A percentile compares a stretch with the other conserved stretches of the same genome.
phyloP scores from a whole-genome alignment of 1,140 invertebrate species.

The Caenorhabditis inopinata region DNA sequence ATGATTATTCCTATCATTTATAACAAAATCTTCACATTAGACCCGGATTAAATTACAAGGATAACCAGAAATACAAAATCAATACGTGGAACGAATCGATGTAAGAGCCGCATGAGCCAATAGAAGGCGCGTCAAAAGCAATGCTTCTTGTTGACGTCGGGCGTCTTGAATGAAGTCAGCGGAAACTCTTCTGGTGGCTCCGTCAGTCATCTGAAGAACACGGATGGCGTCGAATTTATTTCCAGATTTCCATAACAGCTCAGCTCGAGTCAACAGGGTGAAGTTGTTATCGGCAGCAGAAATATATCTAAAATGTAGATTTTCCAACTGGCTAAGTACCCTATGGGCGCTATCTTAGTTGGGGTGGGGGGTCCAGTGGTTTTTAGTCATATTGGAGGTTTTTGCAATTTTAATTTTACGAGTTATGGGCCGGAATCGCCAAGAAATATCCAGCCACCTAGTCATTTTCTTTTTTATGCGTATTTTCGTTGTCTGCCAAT shows the following conservation, averaged over 20 bases:
- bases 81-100: conserved; percentile 62
- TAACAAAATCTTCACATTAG: too few species aligned
- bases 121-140: conserved; percentile 81
- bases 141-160: conserved; percentile 68
- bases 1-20: too few species aligned
- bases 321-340: too few species aligned
- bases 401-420: too few species aligned
- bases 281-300: neutral
- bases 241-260: neutral
- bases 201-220: conserved; percentile 19
- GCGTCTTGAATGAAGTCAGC: conserved; percentile 39
- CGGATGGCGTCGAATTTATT: conserved; percentile 1
- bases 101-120: conserved; percentile 76
- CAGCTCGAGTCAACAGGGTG: neutral
- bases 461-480: too few species aligned
- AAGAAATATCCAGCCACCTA: too few species aligned
- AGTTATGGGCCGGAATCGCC: too few species aligned
- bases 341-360: neutral
- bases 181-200: conserved; percentile 13
- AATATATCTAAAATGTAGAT: neutral
- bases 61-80: too few species aligned
- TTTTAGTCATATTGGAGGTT: too few species aligned
- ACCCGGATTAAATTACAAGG: too few species aligned
- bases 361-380: too few species aligned
- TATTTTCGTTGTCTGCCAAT: too few species aligned